Evolutionary conservation across 2,113 vertebrate genomes (phyloP), one percentile per base, ranked within the genome.

Genomic region (Lethenteron reissneri): DNA sequence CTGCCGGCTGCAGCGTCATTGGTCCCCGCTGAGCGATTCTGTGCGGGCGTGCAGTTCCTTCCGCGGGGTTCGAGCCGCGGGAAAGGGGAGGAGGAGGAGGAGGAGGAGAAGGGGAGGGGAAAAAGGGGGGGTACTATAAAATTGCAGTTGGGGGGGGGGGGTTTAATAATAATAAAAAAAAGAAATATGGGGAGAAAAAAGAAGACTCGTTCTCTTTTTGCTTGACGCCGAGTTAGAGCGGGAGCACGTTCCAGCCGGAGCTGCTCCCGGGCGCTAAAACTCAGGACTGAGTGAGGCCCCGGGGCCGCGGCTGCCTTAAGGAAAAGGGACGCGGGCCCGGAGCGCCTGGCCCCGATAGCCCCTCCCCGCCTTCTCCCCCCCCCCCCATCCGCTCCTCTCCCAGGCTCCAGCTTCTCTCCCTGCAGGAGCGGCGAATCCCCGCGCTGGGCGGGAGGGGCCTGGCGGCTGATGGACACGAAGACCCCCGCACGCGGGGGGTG

Each of bases 171-270:
- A 41, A 41, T 41, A 41, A 41, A 41, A 70, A 71, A 71, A 73
- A 75, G 72, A 80, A 75, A 75, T 71, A 17, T 73, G 57, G 57
- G 56, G 7, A 13, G 59, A 15, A 56, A 72, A 19, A 70, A 76
- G 56, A 57, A 80, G 76, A 79, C 75, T 75, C 78, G 77, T 77
- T 80, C 78, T 74, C 77, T 73, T 74, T 73, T 74, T 74, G 74
- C 70, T 57, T 75, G 74, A 76, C 75, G 72, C 72, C 72, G 74
- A 71, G 72, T 70, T 70, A 72, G 73, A 60, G 71, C 72, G 71
- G 72, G 72, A 70, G 72, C 8, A 25, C 69, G 56, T 75, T 57
- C 73, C 74, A 71, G 78, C n/a, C 14, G 14, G 25, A 56, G 41
- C 11, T 58, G 11, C 69, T 13, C 11, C 21, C 21, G 41, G 14